Conservation (phyloP, 2,888 invertebrate genomes). For the Parasteatoda lunata region DNA sequence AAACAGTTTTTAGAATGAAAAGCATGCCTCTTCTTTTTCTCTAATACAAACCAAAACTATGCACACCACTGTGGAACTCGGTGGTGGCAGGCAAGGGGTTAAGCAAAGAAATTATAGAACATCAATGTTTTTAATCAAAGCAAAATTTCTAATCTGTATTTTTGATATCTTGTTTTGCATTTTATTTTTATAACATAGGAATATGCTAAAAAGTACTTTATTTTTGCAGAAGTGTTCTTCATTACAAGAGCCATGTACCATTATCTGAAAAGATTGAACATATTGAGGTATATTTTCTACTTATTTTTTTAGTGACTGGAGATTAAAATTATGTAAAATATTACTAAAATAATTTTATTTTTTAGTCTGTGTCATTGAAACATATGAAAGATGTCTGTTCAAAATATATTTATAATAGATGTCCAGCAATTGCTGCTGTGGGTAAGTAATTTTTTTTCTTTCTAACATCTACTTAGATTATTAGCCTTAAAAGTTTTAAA, state of each 20-base stretch:
- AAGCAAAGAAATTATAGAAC: no score
- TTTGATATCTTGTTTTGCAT: no score
- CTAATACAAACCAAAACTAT: no score
- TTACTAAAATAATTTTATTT: neutral
- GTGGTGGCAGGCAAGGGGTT: no score
- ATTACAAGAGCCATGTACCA: constrained; percentile 95
- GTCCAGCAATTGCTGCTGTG: constrained; percentile 75
- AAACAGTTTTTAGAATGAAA: no score
- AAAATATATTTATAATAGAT: constrained; percentile 75
- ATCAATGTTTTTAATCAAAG: no score
- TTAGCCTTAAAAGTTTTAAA: no score
- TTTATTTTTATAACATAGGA: neutral
- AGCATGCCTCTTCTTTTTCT: no score
- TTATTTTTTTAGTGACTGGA: neutral
- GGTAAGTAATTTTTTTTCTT: constrained; percentile 66
- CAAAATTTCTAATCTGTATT: no score
- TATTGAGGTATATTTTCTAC: constrained; percentile 71
- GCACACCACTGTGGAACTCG: no score
- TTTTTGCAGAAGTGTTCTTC: constrained; percentile 85
- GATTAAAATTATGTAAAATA: neutral
- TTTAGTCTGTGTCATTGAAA: constrained; percentile 71
- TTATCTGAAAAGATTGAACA: constrained; percentile 74
- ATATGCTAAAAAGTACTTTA: neutral
- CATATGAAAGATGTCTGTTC: constrained; percentile 72
- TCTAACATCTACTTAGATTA: no score